Base-by-base conservation (phyloP, 2,888 invertebrate species). In the Cheilosia urbana region DNA sequence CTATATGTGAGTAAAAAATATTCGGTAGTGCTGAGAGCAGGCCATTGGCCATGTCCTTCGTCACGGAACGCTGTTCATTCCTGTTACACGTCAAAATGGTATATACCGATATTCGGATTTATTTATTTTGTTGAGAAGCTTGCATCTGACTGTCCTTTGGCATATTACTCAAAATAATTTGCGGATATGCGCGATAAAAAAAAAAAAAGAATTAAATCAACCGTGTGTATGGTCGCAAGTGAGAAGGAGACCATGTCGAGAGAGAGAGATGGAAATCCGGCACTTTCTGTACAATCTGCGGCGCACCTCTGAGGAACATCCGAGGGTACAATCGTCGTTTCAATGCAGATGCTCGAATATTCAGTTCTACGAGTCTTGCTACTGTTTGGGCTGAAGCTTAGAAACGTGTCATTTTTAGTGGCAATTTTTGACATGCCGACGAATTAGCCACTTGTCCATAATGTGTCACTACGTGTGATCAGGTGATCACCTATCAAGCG, bases 101-200 rank as follows among this genome's bases (percentile, higher is more conserved):
- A 4, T 27, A 11, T 40, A 37, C 9, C 7, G 9, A 1, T 30
- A 9, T 37, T 13, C 13, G 37, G 37, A 37, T 13, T 37, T 37
- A 37, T 65, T 65, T 65, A 24, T 17, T 37, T 51, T 51, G 9
- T 2, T 5, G n/a, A 21, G 4, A 7, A 4, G 6, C 9, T 7
- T 47, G 6, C n/a, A 6, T 15, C 7, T n/a, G 45, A 11, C 24
- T 45, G 17, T 17, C 62, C 45, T 47, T 27, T 62, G 45, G 45
- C 27, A 6, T 30, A 24, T 65, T 51, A 51, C n/a, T 49, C 24
- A 24, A 65, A 65, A 51, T 65, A 51, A 37, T 65, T 51, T 65
- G 24, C 51, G 51, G 51, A 37, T 55, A 27, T 66, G 9, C 37
- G 15, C 11, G 17, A 4, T 6, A 7, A 7, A 1, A 27, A 30